A percentile compares a stretch with the other conserved stretches of the same genome.
These are phyloP conservation scores for Nematopogon swammerdamellus DNA, from an alignment of 2,888 invertebrate genomes.

Conservation along the genomic window DNA sequence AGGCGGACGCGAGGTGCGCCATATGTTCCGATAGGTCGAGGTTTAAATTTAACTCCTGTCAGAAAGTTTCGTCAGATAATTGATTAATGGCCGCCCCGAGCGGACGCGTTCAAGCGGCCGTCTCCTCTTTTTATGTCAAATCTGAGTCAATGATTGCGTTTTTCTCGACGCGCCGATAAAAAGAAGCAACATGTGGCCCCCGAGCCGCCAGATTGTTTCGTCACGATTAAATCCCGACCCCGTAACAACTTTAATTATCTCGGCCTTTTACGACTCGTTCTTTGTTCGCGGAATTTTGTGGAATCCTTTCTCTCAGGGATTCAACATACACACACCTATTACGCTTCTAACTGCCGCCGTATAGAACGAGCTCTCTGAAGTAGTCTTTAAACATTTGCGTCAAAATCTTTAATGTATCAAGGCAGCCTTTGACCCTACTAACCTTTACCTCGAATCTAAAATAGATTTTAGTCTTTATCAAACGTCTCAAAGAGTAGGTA, in stretches of 20 bases:
- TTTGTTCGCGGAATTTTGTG: neutral
- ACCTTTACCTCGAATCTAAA: too few relatives aligned
- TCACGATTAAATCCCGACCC: neutral
- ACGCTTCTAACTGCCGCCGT: too few relatives aligned
- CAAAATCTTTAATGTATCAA: too few relatives aligned
- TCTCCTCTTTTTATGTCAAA: constrained; percentile 39
- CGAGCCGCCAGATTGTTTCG: constrained; percentile 13
- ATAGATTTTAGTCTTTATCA: too few relatives aligned
- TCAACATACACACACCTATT: too few relatives aligned
- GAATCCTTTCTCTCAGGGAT: neutral
- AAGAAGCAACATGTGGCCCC: constrained; percentile 38
- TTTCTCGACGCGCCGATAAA: constrained; percentile 35
- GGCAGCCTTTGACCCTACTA: too few relatives aligned
- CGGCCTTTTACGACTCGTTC: neutral
- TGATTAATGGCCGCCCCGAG: constrained; percentile 45
- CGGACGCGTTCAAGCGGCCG: constrained; percentile 46
- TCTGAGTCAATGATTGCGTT: constrained; percentile 48
- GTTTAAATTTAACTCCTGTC: constrained; percentile 43
- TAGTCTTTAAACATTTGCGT: too few relatives aligned
- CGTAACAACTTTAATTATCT: neutral
- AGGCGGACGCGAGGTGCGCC: constrained; percentile 30
- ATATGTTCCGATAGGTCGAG: constrained; percentile 30
- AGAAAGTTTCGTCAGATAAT: constrained; percentile 36
- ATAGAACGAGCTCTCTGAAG: too few relatives aligned
- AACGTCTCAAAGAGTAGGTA: too few relatives aligned